Evolutionary conservation across 1,140 invertebrate genomes (phyloP), one percentile per base, ranked within the genome.

Genomic region (Eulimnadia texana): DNA sequence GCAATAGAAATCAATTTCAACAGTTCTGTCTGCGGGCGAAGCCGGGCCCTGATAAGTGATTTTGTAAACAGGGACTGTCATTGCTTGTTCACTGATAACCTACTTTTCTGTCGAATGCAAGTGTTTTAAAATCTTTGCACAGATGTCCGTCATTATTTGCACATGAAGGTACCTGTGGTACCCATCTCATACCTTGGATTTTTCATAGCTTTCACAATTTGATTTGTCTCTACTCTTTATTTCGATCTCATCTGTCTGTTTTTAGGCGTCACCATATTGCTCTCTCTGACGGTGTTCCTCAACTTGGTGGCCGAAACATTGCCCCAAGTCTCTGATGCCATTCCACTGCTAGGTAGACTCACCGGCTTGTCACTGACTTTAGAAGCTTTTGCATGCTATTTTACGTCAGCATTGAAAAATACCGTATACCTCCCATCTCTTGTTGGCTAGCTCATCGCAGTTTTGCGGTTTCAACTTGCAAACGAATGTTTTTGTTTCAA

Each of bases 251-350:
- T 50, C 49, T 50, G 16, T 20, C 51, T 64, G 64, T 23, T 80
- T 89, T 90, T 87, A 97, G 93, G 93, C 81, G 93, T 98, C 80
- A 98, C 93, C 80, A 98, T 99, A 81, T 88, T 99, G 77, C 92
- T 98, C 76, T 97, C 94, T 77, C 85, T 98, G 82, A 98, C 94
- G 79, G 94, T 98, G 80, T 99, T 98, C 84, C 86, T 90, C 82
- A 91, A 91, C 82, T 83, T 93, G 77, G 89, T 94, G 74, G 88
- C 90, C 71, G 90, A 93, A 83, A 92, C 88, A 75, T 84, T 93
- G 81, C 91, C 90, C 73, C 86, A 91, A 81, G 88, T 91, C 77
- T 93, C 90, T 78, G 90, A 93, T 77, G 88, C 88, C 77, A 89
- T 92, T 79, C 88, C 88, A 78, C 78, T 92, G 83, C 86, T 90